Percentiles rank a stretch among this genome's conserved stretches.
Conservation (phyloP, 2,888 invertebrate genomes). For the Eucera pruinosa region DNA sequence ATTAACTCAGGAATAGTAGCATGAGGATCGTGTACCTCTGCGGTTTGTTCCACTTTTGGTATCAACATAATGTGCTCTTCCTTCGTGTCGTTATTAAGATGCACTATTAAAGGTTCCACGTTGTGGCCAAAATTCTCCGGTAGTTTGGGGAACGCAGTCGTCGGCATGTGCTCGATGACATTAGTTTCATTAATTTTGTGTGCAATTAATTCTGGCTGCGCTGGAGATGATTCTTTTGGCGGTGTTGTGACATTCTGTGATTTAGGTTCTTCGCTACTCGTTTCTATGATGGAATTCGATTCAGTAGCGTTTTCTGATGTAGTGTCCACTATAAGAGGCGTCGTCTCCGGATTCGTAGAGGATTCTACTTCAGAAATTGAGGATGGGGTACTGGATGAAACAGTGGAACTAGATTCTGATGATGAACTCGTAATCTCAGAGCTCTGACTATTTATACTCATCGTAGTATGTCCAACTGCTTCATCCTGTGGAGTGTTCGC, state of each 20-base stretch:
- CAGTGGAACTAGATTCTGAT: slow-evolving; percentile 4
- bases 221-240: not conserved
- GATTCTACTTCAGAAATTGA: slow-evolving; percentile 11
- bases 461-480: slow-evolving; percentile 1
- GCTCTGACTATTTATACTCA: not conserved
- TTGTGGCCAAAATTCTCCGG: slow-evolving; percentile 76
- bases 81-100: slow-evolving; percentile 57
- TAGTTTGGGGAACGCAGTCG: slow-evolving; percentile 70
- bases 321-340: not conserved
- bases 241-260: slow-evolving; percentile 1
- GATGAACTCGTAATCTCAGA: not conserved
- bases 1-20: slow-evolving; percentile 74
- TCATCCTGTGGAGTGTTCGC: not conserved
- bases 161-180: slow-evolving; percentile 70
- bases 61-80: slow-evolving; percentile 71
- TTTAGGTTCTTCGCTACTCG: slow-evolving; percentile 11
- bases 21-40: slow-evolving; percentile 65
- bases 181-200: slow-evolving; percentile 69
- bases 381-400: slow-evolving; percentile 4
- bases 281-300: slow-evolving; percentile 31
- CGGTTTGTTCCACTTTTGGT: slow-evolving; percentile 45
- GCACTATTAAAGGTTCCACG: slow-evolving; percentile 72
- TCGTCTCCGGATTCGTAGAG: slow-evolving; percentile 12
- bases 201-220: not conserved
- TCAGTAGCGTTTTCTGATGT: slow-evolving; percentile 34